Evolutionary conservation across 2,113 vertebrate genomes (phyloP).

Genomic region (Meleagris gallopavo): DNA sequence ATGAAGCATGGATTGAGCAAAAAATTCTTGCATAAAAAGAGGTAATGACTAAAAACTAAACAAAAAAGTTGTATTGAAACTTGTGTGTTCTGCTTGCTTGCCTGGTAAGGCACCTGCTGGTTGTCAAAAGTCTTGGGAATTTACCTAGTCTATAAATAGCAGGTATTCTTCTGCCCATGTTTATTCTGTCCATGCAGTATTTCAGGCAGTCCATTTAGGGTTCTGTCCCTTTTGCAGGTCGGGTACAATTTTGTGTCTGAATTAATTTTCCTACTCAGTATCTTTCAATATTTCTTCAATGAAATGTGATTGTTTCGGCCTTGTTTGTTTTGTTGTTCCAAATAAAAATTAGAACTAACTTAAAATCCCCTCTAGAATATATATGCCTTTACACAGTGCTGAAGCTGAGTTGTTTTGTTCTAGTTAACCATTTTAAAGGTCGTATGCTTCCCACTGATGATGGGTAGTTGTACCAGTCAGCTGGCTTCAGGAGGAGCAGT

Average conservation of each 20-base stretch:
- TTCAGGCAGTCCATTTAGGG: not conserved
- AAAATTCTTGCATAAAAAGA: not conserved
- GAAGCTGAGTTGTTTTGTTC: not conserved
- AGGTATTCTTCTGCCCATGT: not conserved
- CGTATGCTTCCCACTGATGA: not conserved
- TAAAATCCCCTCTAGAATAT: not conserved
- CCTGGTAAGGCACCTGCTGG: not conserved
- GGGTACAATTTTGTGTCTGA: not conserved
- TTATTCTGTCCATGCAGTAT: not conserved
- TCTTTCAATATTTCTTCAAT: not conserved
- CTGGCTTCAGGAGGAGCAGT: not conserved
- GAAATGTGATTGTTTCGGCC: not conserved
- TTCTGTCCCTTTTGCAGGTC: not conserved
- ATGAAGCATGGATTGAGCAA: not conserved
- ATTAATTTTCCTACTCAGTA: not conserved
- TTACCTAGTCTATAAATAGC: not conserved
- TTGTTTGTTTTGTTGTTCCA: not conserved
- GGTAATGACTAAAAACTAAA: not conserved
- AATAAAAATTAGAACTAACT: not conserved
- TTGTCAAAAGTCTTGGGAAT: not conserved
- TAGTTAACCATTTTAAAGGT: not conserved
- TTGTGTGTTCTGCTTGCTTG: not conserved
- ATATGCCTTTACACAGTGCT: not conserved
- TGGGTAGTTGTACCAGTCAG: not conserved
- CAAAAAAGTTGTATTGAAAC: not conserved